A percentile compares a stretch with the other conserved stretches of the same genome.
phyloP scores from a whole-genome alignment of 2,797 vertebrate species.

The Octomys mimax region DNA sequence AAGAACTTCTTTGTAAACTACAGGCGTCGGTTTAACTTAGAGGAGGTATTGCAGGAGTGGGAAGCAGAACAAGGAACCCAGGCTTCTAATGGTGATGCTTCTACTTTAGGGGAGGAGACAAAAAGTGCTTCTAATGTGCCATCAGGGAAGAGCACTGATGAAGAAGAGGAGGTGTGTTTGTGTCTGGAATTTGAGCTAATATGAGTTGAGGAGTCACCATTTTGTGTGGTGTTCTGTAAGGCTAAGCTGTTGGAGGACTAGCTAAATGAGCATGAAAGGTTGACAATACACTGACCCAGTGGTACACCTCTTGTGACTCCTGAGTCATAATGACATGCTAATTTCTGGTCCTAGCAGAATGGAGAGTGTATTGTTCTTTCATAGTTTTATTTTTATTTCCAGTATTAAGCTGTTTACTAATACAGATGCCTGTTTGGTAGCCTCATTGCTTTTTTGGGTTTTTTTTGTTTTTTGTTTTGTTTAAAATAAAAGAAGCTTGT shows the following conservation, averaged over 20 bases:
- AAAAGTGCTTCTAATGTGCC: constrained; percentile 96
- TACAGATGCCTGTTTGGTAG: constrained; percentile 87
- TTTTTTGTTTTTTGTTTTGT: constrained; percentile 80
- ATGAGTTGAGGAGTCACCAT: constrained; percentile 89
- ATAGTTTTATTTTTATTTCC: constrained; percentile 86
- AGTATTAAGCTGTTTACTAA: constrained; percentile 84
- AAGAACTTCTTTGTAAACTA: constrained; percentile 99
- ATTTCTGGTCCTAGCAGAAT: constrained; percentile 86
- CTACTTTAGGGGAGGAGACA: constrained; percentile 96
- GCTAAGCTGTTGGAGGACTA: constrained; percentile 87
- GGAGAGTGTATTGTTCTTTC: constrained; percentile 85
- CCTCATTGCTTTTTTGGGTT: constrained; percentile 83
- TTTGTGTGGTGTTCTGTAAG: constrained; percentile 86
- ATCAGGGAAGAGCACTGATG: constrained; percentile 98
- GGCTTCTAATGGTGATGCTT: constrained; percentile 95
- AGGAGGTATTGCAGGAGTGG: constrained; percentile 99
- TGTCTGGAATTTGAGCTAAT: constrained; percentile 90
- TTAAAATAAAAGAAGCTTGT: constrained; percentile 86
- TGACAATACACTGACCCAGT: constrained; percentile 86
- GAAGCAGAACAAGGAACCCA: constrained; percentile 98
- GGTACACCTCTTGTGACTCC: constrained; percentile 81
- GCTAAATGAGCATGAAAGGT: constrained; percentile 86
- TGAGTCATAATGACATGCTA: constrained; percentile 82
- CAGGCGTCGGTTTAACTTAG: constrained; percentile 99
- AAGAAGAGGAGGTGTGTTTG: constrained; percentile 97